Evolutionary conservation across 2,797 vertebrate species (phyloP), one percentile per base, ranked within the genome.

Genomic region (Schizopygopsis pylzovi): DNA sequence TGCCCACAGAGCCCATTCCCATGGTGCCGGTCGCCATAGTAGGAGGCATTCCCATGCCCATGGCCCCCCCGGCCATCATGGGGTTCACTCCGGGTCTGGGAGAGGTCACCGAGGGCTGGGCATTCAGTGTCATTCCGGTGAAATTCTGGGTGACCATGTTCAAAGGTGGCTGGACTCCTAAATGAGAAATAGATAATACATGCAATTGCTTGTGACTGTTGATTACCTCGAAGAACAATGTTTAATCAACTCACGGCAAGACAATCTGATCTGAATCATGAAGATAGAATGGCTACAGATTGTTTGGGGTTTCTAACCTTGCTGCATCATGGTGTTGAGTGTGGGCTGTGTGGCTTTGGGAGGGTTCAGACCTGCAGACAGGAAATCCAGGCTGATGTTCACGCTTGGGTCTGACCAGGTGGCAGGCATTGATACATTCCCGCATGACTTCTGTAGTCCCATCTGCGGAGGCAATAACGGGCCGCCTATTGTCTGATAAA

Each of bases 341-440:
- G 97, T 97, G 72, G 98, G 97, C 54, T 98, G 97, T 75, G 96
- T 94, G 52, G 98, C 95, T 92, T 99, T 99, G n/a, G 96, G 95
- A 91, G 97, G 96, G 92, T 98, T 97, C 93, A 98, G 96, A 87
- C 97, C 97, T 84, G 97, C 96, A 84, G 97, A 96, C 87, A 99
- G 96, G 94, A 98, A 99, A 94, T 99, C 98, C 91, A 99, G 95
- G 92, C 96, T 99, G 94, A 99, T 99, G 96, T 99, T 99, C 91
- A 99, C 98, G 6, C 98, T 99, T 88, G 98, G 97, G 91, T 99
- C 98, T 20, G 97, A 99, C 98, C 98, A 99, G 15, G 98, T 99
- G 39, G 97, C 95, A 6, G 98, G 98, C 88, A 99, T 93, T 0
- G 93, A 89, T 76, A 95, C 94, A 93, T 97, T 98, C 92, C 93